Evolutionary conservation across 2,113 vertebrate species (phyloP), one percentile per base, ranked within the genome.

Genomic region (Carassius carassius): DNA sequence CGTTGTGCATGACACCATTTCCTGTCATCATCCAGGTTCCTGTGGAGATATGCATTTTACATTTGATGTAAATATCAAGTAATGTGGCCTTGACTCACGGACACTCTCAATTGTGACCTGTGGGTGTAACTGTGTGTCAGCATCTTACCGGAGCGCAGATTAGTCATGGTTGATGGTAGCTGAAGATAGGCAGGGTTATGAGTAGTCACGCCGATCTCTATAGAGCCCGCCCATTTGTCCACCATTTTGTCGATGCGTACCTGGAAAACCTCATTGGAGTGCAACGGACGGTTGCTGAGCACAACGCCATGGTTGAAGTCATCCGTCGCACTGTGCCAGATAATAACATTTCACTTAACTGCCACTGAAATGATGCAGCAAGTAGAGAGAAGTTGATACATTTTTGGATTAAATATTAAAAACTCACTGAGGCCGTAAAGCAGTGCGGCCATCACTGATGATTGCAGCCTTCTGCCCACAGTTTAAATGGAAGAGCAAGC

Each of bases 21-120:
- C 97, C 97, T 0, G 97, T 98, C 97, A 98, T 98, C 97, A 98
- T 98, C 97, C 97, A 98, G 0, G 97, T 98, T 51, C 97, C 97
- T 97, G 89, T 0, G 87, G 80, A 17, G 69, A n/a, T 35, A 21
- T 74, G n/a, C 23, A 74, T 74, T 74, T 70, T 21, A 51, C 32
- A 78, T 78, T 41, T 25, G n/a, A 9, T 11, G 14, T n/a, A 5
- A 67, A 29, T 29, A 29, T 29, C 12, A 19, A 19, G 21, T 4
- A 69, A 35, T 6, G 19, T 3, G 23, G 4, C 49, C 29, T 63
- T 35, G 70, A 51, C 0, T 16, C 12, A 9, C 6, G 0, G 10
- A 32, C 51, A 21, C 17, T 74, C 47, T 76, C 25, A 51, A 0
- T 44, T 72, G 35, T 44, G 69, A 44, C 11, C 35, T 67, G 2